Conservation (phyloP, 2,113 vertebrate genomes). For the Nesospiza acunhae region DNA sequence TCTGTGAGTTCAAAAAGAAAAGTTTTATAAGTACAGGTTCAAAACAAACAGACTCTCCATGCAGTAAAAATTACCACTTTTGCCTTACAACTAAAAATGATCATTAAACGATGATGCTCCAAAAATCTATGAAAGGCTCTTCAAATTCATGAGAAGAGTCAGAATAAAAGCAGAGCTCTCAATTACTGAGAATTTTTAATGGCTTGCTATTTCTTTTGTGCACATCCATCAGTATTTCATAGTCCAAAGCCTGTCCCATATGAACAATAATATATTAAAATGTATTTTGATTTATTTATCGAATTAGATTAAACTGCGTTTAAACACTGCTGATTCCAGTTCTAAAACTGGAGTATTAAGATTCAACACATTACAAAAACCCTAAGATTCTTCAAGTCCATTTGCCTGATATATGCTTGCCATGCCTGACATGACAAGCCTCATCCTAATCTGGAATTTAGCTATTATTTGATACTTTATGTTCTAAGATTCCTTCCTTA, state of each 20-base stretch:
- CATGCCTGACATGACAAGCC: not conserved
- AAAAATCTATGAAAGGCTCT: not conserved
- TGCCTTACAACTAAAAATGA: not conserved
- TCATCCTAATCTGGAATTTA: constrained; percentile 4
- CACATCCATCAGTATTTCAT: not conserved
- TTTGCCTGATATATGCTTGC: not conserved
- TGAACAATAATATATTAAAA: not conserved
- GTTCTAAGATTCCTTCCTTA: not conserved
- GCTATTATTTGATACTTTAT: constrained; percentile 10
- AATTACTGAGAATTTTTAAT: not conserved
- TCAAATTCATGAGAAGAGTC: not conserved
- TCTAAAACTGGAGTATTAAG: not conserved
- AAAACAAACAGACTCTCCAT: not conserved
- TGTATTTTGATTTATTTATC: not conserved
- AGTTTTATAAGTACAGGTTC: not conserved
- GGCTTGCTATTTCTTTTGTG: not conserved
- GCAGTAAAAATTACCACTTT: not conserved
- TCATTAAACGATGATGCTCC: not conserved
- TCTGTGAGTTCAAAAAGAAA: not conserved
- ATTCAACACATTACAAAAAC: not conserved
- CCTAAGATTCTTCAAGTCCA: not conserved
- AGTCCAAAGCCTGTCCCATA: not conserved
- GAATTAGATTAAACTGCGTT: not conserved
- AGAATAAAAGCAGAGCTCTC: not conserved
- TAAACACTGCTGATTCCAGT: not conserved